Evolutionary conservation across 2,113 vertebrate genomes (phyloP).

Genomic region (Heterotilapia buettikoferi): DNA sequence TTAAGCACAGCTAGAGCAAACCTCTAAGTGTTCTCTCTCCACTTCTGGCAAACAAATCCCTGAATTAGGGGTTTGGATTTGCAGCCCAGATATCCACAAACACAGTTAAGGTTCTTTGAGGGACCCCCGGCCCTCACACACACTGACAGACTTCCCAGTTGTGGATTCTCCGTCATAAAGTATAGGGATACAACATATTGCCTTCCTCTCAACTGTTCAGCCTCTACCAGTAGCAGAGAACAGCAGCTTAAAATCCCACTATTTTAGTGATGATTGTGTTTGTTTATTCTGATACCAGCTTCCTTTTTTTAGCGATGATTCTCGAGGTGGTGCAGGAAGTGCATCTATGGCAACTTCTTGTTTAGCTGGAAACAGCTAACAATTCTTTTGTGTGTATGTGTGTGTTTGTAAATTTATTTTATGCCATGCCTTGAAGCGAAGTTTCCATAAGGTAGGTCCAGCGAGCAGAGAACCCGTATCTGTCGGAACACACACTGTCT

Average conservation of each 20-base stretch:
- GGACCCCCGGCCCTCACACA: neutral
- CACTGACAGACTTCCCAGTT: neutral
- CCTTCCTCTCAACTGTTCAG: neutral
- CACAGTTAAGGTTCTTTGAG: neutral
- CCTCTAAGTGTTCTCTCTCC: conserved; percentile 25
- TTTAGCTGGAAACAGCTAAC: conserved; percentile 60
- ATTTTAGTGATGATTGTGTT: neutral
- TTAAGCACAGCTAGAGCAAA: conserved; percentile 6
- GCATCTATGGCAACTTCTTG: conserved; percentile 42
- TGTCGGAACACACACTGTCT: conserved; percentile 52
- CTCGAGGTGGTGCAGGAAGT: conserved; percentile 25
- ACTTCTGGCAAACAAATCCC: conserved; percentile 29
- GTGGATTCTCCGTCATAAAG: neutral
- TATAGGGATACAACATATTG: neutral
- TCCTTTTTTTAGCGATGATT: conserved; percentile 6
- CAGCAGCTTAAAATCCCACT: neutral
- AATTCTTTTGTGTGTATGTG: conserved; percentile 32
- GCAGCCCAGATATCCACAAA: conserved; percentile 7
- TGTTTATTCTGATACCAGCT: neutral
- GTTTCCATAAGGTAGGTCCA: conserved; percentile 72
- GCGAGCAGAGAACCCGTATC: conserved; percentile 23
- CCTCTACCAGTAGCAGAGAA: neutral
- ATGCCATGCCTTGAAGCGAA: conserved; percentile 71
- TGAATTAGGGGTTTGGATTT: conserved; percentile 45
- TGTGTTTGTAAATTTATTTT: conserved; percentile 62